Conservation (phyloP, 2,797 vertebrate genomes). For the Centropyge bicolor region DNA sequence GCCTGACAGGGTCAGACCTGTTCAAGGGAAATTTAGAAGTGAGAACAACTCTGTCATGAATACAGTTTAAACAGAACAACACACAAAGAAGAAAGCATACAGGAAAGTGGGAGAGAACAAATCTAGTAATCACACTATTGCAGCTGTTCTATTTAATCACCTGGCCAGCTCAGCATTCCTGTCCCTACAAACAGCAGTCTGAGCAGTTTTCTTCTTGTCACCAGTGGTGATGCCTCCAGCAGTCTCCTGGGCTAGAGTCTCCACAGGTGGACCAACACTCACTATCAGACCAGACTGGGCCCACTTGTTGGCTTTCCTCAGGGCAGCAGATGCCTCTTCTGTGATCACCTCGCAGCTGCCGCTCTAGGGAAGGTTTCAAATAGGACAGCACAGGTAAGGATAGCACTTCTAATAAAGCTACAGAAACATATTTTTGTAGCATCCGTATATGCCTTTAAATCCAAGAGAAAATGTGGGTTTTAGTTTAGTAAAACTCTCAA, state of each 20-base stretch:
- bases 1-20: conserved; percentile 96
- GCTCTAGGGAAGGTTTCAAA: conserved; percentile 81
- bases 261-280: conserved; percentile 95
- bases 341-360: conserved; percentile 98
- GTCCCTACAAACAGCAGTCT: conserved; percentile 95
- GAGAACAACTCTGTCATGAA: neutral
- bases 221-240: conserved; percentile 91
- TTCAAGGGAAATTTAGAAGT: conserved; percentile 23
- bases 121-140: neutral
- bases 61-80: neutral
- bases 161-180: conserved; percentile 96
- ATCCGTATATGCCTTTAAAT: neutral
- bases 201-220: conserved; percentile 98
- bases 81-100: neutral
- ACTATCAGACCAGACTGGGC: conserved; percentile 98
- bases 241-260: conserved; percentile 87
- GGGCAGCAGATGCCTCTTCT: conserved; percentile 93
- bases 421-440: neutral
- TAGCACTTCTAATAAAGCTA: neutral
- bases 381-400: conserved; percentile 22
- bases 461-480: neutral
- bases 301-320: conserved; percentile 98
- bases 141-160: conserved; percentile 68
- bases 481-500: conserved; percentile 16
- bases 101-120: neutral